These are phyloP conservation scores for Chroicocephalus ridibundus DNA, from an alignment of 2,113 vertebrate species.

Conservation along the genomic window DNA sequence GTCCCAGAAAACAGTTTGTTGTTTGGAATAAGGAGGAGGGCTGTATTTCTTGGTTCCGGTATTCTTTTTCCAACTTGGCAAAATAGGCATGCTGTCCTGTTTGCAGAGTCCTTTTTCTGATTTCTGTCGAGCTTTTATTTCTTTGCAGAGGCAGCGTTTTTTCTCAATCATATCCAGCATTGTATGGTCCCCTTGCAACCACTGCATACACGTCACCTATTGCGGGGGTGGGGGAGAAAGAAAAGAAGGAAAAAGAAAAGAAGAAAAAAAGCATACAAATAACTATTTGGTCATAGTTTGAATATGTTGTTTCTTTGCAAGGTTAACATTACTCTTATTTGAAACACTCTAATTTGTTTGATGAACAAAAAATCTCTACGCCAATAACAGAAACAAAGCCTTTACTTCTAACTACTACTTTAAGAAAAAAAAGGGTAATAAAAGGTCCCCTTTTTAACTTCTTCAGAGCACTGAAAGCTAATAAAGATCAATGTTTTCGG, in stretches of 20 bases:
- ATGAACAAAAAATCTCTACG: not conserved
- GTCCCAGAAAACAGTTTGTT: slow-evolving; percentile 93
- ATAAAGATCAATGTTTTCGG: not conserved
- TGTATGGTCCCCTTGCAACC: slow-evolving; percentile 91
- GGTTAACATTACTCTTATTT: not conserved
- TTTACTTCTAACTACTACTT: not conserved
- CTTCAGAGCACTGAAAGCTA: not conserved
- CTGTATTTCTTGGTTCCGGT: slow-evolving; percentile 89
- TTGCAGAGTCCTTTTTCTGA: slow-evolving; percentile 93
- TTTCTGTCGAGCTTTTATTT: slow-evolving; percentile 93
- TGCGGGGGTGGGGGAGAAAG: not conserved
- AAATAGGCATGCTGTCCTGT: slow-evolving; percentile 95
- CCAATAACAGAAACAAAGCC: not conserved
- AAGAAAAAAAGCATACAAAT: slow-evolving; percentile 18
- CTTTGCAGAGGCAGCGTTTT: slow-evolving; percentile 92
- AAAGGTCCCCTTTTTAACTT: not conserved
- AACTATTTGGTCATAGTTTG: not conserved
- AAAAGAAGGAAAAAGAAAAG: not conserved
- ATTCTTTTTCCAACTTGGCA: slow-evolving; percentile 94
- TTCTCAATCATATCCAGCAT: slow-evolving; percentile 99
- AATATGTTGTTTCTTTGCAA: not conserved
- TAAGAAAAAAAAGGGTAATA: not conserved
- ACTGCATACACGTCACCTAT: slow-evolving; percentile 89
- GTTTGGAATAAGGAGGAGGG: slow-evolving; percentile 90
- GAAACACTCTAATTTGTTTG: not conserved